Percentiles rank a stretch among this genome's conserved stretches.
Evolutionary conservation across 2,797 vertebrate species (phyloP).

Genomic region (Microcaecilia unicolor): DNA sequence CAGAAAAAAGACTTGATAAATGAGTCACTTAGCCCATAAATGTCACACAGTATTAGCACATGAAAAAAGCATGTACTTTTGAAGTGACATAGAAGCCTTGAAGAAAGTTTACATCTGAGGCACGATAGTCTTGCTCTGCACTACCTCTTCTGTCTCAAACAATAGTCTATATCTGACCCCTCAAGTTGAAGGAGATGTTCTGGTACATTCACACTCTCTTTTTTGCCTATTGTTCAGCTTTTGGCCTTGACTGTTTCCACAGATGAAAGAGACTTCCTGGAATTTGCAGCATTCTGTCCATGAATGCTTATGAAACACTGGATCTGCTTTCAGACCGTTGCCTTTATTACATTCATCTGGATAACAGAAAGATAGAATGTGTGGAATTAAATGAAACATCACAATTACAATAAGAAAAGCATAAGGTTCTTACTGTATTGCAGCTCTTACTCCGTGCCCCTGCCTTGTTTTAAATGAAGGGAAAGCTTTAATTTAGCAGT

Average conservation of each 20-base stretch:
- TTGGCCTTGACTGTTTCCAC: slow-evolving; percentile 25
- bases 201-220: slow-evolving; percentile 41
- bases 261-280: slow-evolving; percentile 16
- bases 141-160: slow-evolving; percentile 42
- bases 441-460: too few relatives aligned
- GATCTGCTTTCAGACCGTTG: not conserved
- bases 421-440: too few relatives aligned
- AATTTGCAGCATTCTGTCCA: slow-evolving; percentile 29
- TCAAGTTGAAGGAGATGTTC: slow-evolving; percentile 26
- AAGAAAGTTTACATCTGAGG: slow-evolving; percentile 15
- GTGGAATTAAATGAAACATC: too few relatives aligned
- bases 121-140: slow-evolving; percentile 31
- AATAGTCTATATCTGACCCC: slow-evolving; percentile 25
- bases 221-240: slow-evolving; percentile 32
- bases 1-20: not conserved
- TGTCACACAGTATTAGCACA: slow-evolving; percentile 3
- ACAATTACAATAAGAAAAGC: too few relatives aligned
- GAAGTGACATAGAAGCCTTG: slow-evolving; percentile 24
- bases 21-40: not conserved
- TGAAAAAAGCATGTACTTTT: slow-evolving; percentile 18
- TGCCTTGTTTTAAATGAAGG: too few relatives aligned
- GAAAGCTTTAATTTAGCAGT: too few relatives aligned
- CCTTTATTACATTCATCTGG: not conserved
- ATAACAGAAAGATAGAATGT: not conserved
- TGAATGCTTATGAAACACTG: slow-evolving; percentile 21